phyloP scores from a whole-genome alignment of 2,113 vertebrate species.

The Pipa parva region DNA sequence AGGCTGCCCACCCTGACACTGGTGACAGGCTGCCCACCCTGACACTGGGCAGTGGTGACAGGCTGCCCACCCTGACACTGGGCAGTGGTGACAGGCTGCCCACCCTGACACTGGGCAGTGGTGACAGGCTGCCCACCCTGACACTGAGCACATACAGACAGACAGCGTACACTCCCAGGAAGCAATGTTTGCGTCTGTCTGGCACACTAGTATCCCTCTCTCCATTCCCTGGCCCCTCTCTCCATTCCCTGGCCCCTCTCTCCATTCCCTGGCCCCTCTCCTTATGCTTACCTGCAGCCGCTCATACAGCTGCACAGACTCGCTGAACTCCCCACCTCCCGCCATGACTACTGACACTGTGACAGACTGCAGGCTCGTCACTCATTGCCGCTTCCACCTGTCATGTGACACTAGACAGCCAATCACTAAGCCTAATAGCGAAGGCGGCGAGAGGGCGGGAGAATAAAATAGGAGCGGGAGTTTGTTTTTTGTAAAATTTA shows the following conservation, averaged over 20 bases:
- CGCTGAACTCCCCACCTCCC: constrained; percentile 1
- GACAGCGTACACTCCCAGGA: not conserved
- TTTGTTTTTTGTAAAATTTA: too few species aligned
- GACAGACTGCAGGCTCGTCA: too few species aligned
- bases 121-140: not conserved
- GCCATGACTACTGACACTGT: constrained; percentile 28
- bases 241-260: not conserved
- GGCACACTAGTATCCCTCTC: not conserved
- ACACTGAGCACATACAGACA: not conserved
- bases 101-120: not conserved
- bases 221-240: not conserved
- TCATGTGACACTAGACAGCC: too few species aligned
- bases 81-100: not conserved
- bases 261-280: not conserved
- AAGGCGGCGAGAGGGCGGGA: too few species aligned
- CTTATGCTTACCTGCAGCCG: constrained; percentile 3
- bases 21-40: too few species aligned
- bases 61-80: not conserved
- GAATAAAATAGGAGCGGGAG: too few species aligned
- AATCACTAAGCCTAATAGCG: too few species aligned
- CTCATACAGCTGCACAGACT: not conserved
- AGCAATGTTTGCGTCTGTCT: not conserved
- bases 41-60: too few species aligned
- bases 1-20: too few species aligned
- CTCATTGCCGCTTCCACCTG: too few species aligned